Evolutionary conservation across 2,888 invertebrate species (phyloP).

Genomic region (Drosophila neotestacea): DNA sequence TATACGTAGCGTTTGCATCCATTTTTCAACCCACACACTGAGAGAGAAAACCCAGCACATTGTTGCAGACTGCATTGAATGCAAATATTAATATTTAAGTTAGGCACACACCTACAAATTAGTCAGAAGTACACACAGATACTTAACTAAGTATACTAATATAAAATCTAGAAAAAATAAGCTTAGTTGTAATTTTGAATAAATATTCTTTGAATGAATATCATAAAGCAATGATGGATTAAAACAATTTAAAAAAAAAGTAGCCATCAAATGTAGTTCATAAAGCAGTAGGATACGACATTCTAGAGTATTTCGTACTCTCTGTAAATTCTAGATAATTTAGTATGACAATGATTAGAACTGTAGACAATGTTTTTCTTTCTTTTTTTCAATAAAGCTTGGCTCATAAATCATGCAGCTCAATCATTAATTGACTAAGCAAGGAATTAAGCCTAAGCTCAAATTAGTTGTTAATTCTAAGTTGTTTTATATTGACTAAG

Average conservation of each 20-base stretch:
- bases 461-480: background rate
- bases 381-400: background rate
- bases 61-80: conserved; percentile 60
- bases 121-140: conserved; percentile 7
- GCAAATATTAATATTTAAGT: conserved; percentile 43
- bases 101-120: background rate
- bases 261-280: background rate
- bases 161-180: conserved; percentile 12
- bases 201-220: conserved; percentile 26
- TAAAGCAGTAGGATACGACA: conserved; percentile 2
- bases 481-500: conserved; percentile 11
- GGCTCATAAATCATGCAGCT: background rate
- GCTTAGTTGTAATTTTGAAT: conserved; percentile 9
- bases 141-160: background rate
- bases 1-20: conserved; percentile 52
- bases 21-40: conserved; percentile 19
- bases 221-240: conserved; percentile 5
- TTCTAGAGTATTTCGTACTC: conserved; percentile 20
- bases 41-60: conserved; percentile 49
- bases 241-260: background rate
- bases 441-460: background rate
- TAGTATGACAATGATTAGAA: too few species aligned
- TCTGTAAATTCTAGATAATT: background rate
- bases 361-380: too few species aligned
- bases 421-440: conserved; percentile 25